Evolutionary conservation across 2,113 vertebrate genomes (phyloP).

Genomic region (Psammodynastes pulverulentus): DNA sequence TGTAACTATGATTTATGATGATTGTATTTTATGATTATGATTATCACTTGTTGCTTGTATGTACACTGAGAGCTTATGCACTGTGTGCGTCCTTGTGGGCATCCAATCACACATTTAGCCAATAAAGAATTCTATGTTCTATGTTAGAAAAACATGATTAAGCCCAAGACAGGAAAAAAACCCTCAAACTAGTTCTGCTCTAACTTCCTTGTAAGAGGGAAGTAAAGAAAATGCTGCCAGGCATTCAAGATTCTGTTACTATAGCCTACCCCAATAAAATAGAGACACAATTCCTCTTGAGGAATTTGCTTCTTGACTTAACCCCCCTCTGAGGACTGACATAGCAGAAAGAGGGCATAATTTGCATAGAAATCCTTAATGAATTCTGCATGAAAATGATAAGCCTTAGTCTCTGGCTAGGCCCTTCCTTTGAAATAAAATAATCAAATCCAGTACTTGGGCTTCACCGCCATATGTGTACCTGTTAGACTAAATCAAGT

Average conservation of each 20-base stretch:
- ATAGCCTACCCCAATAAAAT: background rate
- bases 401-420: background rate
- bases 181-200: background rate
- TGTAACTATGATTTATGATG: background rate
- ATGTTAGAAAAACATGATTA: background rate
- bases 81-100: background rate
- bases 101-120: background rate
- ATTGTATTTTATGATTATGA: background rate
- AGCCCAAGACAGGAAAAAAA: background rate
- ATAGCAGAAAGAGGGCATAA: background rate
- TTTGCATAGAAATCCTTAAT: background rate
- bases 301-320: background rate
- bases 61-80: background rate
- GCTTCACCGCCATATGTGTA: too few relatives aligned
- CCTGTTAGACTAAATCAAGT: background rate
- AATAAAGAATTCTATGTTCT: background rate
- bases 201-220: background rate
- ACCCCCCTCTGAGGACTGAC: background rate
- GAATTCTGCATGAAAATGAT: background rate
- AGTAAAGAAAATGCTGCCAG: background rate
- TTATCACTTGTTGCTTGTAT: background rate
- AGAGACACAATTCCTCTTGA: background rate
- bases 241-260: background rate
- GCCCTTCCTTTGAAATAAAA: background rate
- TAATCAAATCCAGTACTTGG: background rate